Evolutionary conservation across 2,888 invertebrate species (phyloP).

Genomic region (Chymomyza procnemis): DNA sequence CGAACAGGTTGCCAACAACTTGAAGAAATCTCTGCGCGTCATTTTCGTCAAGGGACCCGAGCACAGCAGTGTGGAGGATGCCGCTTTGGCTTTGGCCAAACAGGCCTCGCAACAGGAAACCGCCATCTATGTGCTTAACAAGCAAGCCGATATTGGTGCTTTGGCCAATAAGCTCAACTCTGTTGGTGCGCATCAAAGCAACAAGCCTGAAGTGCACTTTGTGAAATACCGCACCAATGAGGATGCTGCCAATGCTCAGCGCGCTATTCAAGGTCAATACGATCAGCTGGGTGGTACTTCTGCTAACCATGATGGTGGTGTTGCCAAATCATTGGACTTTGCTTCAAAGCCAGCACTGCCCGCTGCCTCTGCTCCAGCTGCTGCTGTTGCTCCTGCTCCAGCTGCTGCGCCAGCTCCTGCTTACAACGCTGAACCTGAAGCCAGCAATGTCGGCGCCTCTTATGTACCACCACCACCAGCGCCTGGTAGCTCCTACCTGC

Average conservation of each 20-base stretch:
- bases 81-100: conserved; percentile 66
- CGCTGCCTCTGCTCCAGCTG: conserved; percentile 8
- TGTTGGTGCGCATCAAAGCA: conserved; percentile 42
- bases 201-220: conserved; percentile 73
- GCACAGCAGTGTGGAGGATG: conserved; percentile 57
- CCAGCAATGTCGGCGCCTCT: conserved; percentile 44
- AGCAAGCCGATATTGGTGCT: conserved; percentile 63
- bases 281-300: conserved; percentile 65
- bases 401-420: conserved; percentile 17
- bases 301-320: conserved; percentile 62
- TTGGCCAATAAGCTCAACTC: conserved; percentile 61
- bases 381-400: neutral
- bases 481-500: conserved; percentile 61
- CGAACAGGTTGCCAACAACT: conserved; percentile 40
- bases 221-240: conserved; percentile 74
- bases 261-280: conserved; percentile 70
- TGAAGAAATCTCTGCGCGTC: conserved; percentile 70
- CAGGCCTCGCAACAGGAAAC: conserved; percentile 68
- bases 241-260: conserved; percentile 73
- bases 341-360: conserved; percentile 52
- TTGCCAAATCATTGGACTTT: conserved; percentile 70
- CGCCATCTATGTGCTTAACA: conserved; percentile 66
- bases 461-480: conserved; percentile 57
- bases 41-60: conserved; percentile 76
- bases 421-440: conserved; percentile 25